Evolutionary conservation across 2,888 invertebrate species (phyloP).

Genomic region (Erpobdella octoculata): DNA sequence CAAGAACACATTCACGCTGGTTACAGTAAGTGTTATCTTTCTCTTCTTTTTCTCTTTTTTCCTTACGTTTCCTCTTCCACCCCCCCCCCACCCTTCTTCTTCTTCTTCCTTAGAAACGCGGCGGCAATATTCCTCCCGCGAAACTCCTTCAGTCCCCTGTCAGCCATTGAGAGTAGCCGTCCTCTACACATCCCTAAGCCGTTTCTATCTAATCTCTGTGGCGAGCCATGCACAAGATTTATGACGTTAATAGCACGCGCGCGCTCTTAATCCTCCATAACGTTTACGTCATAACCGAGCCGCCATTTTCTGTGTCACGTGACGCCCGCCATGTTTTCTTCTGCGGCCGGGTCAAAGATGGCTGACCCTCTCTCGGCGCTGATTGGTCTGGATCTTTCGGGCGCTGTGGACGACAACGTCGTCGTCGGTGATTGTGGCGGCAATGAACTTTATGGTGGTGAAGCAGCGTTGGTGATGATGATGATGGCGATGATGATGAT

Average conservation of each 20-base stretch:
- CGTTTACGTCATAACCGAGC: constrained; percentile 16
- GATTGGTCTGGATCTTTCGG: not conserved
- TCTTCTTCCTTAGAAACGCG: too few species aligned
- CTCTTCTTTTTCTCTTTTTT: too few species aligned
- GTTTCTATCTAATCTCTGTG: not conserved
- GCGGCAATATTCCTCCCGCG: too few species aligned
- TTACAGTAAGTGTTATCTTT: too few species aligned
- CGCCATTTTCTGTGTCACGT: constrained; percentile 9
- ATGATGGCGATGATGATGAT: not conserved
- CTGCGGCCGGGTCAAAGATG: constrained; percentile 2
- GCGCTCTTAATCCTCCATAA: constrained; percentile 20
- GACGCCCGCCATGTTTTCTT: constrained; percentile 4
- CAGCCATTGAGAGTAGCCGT: too few species aligned
- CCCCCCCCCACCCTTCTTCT: too few species aligned
- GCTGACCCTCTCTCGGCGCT: not conserved
- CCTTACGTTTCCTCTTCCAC: too few species aligned
- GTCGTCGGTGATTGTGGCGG: not conserved
- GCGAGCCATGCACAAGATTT: not conserved
- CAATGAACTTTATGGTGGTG: not conserved
- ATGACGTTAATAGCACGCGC: constrained; percentile 18
- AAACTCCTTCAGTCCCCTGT: too few species aligned
- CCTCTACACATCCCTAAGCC: too few species aligned
- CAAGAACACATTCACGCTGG: too few species aligned
- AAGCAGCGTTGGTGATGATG: not conserved
- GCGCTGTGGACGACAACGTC: not conserved